Conservation (phyloP, 2,113 vertebrate genomes). For the Sylvia atricapilla region DNA sequence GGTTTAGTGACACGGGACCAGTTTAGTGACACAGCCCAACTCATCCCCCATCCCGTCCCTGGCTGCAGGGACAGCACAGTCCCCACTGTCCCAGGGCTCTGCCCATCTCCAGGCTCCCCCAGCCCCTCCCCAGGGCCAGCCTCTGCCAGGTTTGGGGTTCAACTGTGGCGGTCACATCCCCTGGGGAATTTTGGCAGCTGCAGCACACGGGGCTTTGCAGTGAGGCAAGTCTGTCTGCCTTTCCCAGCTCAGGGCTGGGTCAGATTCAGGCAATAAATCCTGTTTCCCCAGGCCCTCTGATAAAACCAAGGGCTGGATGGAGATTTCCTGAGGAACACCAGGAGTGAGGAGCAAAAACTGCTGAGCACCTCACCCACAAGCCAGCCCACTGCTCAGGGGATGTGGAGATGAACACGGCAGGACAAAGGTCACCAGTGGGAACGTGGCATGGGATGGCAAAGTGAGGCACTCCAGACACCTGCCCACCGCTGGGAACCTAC, state of each 20-base stretch:
- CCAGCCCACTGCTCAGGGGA: rapidly evolving
- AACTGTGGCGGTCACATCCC: not conserved
- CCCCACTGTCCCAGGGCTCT: rapidly evolving
- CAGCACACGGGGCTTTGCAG: not conserved
- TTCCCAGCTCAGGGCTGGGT: not conserved
- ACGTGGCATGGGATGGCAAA: rapidly evolving
- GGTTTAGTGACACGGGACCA: not conserved
- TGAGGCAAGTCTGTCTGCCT: not conserved
- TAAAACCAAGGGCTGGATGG: not conserved
- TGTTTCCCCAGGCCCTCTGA: not conserved
- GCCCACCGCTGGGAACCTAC: not conserved
- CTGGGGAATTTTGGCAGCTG: not conserved
- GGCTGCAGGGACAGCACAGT: not conserved
- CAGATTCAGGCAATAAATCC: not conserved
- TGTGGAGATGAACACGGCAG: rapidly evolving
- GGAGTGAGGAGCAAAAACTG: not conserved
- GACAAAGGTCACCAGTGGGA: not conserved
- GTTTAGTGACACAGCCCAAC: not conserved
- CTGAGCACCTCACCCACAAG: not conserved
- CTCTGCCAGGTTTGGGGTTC: not conserved
- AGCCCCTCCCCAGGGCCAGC: not conserved
- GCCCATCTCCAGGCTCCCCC: rapidly evolving
- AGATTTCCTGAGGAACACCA: not conserved
- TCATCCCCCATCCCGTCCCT: rapidly evolving
- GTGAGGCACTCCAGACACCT: not conserved